Evolutionary conservation across 2,113 vertebrate genomes (phyloP).

Genomic region (Semicossyphus pulcher): DNA sequence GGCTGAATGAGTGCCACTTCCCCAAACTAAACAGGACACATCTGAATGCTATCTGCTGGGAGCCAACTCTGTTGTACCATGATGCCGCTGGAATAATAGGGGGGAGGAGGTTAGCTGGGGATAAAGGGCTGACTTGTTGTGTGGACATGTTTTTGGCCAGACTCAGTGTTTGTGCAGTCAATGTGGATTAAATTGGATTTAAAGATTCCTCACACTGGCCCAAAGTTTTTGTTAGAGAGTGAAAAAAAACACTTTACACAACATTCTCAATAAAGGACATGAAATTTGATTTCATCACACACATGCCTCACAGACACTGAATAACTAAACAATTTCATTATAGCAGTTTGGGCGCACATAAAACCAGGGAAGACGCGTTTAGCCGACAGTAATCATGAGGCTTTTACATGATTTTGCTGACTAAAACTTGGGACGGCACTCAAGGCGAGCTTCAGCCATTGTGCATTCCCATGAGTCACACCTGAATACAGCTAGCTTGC

Average conservation of each 20-base stretch:
- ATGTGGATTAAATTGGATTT: constrained; percentile 22
- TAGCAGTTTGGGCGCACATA: constrained; percentile 12
- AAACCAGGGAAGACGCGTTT: constrained; percentile 14
- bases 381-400: constrained; percentile 15
- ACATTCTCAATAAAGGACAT: not conserved
- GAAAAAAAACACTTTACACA: not conserved
- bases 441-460: constrained; percentile 31
- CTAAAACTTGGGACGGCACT: constrained; percentile 35
- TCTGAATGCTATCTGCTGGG: constrained; percentile 60
- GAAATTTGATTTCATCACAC: constrained; percentile 13
- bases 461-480: constrained; percentile 48
- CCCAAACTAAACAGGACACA: constrained; percentile 54
- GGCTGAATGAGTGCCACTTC: constrained; percentile 58
- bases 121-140: constrained; percentile 5
- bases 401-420: constrained; percentile 41
- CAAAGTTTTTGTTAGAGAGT: not conserved
- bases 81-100: constrained; percentile 9
- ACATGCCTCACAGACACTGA: constrained; percentile 12
- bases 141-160: constrained; percentile 13
- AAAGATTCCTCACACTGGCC: not conserved
- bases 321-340: constrained; percentile 27
- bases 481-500: constrained; percentile 43
- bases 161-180: constrained; percentile 21
- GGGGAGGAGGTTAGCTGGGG: constrained; percentile 18
- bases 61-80: constrained; percentile 19